Percentiles rank a stretch among this genome's conserved stretches.
Conservation (phyloP, 2,888 invertebrate species). For the Matsumyia berberina region DNA sequence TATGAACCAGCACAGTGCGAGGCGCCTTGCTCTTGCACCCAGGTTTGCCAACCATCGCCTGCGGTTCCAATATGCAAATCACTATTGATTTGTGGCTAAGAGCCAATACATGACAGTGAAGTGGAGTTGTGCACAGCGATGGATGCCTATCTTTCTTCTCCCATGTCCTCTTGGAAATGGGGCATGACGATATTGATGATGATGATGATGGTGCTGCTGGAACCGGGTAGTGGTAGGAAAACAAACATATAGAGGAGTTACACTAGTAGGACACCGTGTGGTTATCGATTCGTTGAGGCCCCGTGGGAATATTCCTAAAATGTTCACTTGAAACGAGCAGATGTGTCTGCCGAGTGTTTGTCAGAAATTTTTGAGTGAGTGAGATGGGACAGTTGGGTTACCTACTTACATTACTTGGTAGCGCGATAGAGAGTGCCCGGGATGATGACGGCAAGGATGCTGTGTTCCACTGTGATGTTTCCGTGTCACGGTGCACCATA, state of each 20-base stretch:
- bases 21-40: conserved; percentile 17
- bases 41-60: conserved; percentile 30
- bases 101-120: conserved; percentile 73
- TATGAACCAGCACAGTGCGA: neutral
- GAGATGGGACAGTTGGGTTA: conserved; percentile 53
- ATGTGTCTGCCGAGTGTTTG: conserved; percentile 64
- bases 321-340: conserved; percentile 67
- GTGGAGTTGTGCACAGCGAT: conserved; percentile 60
- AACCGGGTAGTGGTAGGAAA: conserved; percentile 38
- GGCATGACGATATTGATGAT: conserved; percentile 34
- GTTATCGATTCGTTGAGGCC: conserved; percentile 61
- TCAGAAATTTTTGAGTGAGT: conserved; percentile 43
- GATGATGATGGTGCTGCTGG: conserved; percentile 25
- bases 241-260: conserved; percentile 51
- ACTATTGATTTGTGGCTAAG: conserved; percentile 75
- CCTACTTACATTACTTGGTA: conserved; percentile 50
- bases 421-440: neutral
- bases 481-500: conserved; percentile 54
- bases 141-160: conserved; percentile 52
- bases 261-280: conserved; percentile 53
- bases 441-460: conserved; percentile 52
- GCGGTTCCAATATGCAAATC: conserved; percentile 73
- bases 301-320: conserved; percentile 65
- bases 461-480: conserved; percentile 54
- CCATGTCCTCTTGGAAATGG: conserved; percentile 60